These are phyloP conservation scores for Drosophila prostipennis DNA, from an alignment of 2,888 invertebrate genomes.

Conservation along the genomic window DNA sequence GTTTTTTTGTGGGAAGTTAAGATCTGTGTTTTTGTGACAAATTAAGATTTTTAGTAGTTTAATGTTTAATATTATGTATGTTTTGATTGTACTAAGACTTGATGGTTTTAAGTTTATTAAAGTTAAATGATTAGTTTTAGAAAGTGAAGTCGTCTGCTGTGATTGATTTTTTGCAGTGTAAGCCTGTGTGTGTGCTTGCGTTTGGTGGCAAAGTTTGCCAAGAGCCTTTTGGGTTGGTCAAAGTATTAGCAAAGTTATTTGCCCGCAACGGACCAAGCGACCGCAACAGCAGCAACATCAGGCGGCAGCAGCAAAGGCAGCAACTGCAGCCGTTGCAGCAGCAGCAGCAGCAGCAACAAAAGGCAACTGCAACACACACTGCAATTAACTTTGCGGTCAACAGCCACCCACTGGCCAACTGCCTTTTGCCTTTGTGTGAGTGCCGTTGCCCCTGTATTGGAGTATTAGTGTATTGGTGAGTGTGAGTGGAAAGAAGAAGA, in stretches of 20 bases:
- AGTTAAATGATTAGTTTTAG: no score
- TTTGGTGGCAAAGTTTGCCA: constrained; percentile 54
- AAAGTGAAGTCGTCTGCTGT: no score
- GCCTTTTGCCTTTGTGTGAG: constrained; percentile 51
- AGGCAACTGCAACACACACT: constrained; percentile 46
- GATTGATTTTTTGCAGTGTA: constrained; percentile 13
- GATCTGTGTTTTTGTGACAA: no score
- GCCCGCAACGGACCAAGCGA: constrained; percentile 60
- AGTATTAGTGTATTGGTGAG: neutral
- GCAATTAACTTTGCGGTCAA: constrained; percentile 75
- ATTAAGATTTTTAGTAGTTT: no score
- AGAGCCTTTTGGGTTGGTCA: constrained; percentile 62
- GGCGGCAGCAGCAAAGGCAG: constrained; percentile 20
- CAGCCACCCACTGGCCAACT: constrained; percentile 58
- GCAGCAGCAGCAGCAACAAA: constrained; percentile 23
- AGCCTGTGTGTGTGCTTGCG: constrained; percentile 29
- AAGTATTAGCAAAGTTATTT: constrained; percentile 75
- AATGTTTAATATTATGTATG: no score
- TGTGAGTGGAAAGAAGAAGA: constrained; percentile 31
- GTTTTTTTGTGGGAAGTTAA: no score
- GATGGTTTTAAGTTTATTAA: no score
- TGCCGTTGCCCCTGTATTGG: constrained; percentile 2
- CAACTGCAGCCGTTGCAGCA: constrained; percentile 26
- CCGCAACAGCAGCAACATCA: constrained; percentile 50
- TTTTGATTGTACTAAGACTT: no score